phyloP scores from a whole-genome alignment of 2,888 invertebrate genomes.

The Eudasyphora cyanicolor region DNA sequence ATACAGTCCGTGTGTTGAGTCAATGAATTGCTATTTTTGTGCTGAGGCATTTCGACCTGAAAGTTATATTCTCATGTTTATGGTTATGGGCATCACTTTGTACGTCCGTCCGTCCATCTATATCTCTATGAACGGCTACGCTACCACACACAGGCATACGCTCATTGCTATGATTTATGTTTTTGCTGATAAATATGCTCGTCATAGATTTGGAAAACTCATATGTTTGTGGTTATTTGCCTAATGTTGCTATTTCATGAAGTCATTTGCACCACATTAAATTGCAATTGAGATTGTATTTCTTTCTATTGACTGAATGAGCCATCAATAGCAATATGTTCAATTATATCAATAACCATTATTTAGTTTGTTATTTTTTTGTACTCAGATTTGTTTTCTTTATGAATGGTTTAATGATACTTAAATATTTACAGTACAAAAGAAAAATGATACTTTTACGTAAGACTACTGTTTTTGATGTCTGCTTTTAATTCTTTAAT shows the following conservation, averaged over 20 bases:
- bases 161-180: not conserved
- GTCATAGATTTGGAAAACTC: not conserved
- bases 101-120: not conserved
- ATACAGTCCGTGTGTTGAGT: not conserved
- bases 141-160: not conserved
- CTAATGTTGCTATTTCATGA: slow-evolving; percentile 11
- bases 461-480: too few species aligned
- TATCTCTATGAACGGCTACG: not conserved
- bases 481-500: too few species aligned
- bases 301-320: not conserved
- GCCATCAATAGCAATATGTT: slow-evolving; percentile 1
- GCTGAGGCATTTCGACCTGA: slow-evolving; percentile 11
- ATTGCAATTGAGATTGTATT: slow-evolving; percentile 5
- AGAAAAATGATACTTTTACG: too few species aligned
- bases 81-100: too few species aligned
- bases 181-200: not conserved
- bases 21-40: slow-evolving; percentile 13
- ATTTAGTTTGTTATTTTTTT: not conserved
- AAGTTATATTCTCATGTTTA: slow-evolving; percentile 18
- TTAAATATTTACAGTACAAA: too few species aligned
- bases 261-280: slow-evolving; percentile 23
- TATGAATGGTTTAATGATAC: too few species aligned
- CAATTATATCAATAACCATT: not conserved
- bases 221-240: slow-evolving; percentile 12
- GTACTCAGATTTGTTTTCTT: not conserved